Evolutionary conservation across 2,113 vertebrate species (phyloP), one percentile per base, ranked within the genome.

Genomic region (Ictalurus punctatus): DNA sequence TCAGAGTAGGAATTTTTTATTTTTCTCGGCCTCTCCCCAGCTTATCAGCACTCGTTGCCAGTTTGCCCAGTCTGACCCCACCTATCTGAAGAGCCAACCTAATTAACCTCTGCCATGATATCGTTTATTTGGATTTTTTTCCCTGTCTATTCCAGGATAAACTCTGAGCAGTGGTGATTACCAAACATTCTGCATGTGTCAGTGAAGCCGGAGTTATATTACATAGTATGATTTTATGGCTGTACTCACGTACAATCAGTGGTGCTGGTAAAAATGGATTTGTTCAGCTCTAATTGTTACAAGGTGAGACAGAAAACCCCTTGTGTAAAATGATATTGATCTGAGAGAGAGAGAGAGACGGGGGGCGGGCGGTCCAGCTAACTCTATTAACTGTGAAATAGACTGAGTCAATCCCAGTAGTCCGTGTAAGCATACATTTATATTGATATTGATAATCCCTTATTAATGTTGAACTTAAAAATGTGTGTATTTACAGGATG

Each of bases 221-320:
- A 25, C 37, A 52, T 78, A 65, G 67, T 21, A 63, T 23, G 63
- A 56, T 30, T 19, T 86, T 61, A 84, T n/a, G 74, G 84, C 79
- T 76, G 84, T 25, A 59, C 83, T 90, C 86, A 10, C 44, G 8
- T 23, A 58, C 54, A 65, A 74, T 79, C 71, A 44, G 52, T 48
- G 63, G 9, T 3, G 30, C 84, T 78, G 25, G 63, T 79, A 16
- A 48, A 84, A 69, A 73, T 80, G 19, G 48, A 85, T 90, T 85
- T 73, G 69, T 90, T 91, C 7, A 30, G 21, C 88, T 82, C 76
- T 91, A 80, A 90, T 91, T 88, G 86, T 83, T 85, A 71, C 61
- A 58, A 73, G 67, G 30, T 27, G 48, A 61, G 73, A 84, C 54
- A 58, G 74, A 52, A 59, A 37, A 37, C 48, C 82, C 76, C 88